These are phyloP conservation scores for Seriola rivoliana DNA, from an alignment of 2,113 vertebrate genomes.

Conservation along the genomic window DNA sequence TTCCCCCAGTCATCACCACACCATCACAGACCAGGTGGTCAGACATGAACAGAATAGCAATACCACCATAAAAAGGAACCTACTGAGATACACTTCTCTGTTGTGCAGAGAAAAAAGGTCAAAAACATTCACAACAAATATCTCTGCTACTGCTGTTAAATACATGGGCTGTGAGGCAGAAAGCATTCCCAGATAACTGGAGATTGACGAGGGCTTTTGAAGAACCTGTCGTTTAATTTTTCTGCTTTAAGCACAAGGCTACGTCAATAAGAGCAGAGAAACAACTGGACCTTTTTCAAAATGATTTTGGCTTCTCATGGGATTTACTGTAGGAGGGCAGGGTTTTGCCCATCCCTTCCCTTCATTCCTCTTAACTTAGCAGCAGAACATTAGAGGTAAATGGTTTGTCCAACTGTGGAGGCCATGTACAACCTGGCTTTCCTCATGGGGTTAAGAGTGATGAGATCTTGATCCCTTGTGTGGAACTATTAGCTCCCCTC, in stretches of 20 bases:
- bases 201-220: conserved; percentile 33
- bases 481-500: conserved; percentile 66
- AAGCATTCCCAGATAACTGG: neutral
- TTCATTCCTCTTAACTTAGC: conserved; percentile 44
- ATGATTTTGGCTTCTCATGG: conserved; percentile 7
- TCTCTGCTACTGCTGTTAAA: neutral
- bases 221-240: conserved; percentile 37
- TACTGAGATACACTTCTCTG: neutral
- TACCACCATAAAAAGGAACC: neutral
- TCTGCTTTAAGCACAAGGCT: conserved; percentile 39
- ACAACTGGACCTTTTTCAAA: conserved; percentile 25
- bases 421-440: conserved; percentile 52
- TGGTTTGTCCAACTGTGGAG: conserved; percentile 46
- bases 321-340: conserved; percentile 17
- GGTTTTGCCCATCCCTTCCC: neutral
- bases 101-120: neutral
- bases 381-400: conserved; percentile 54
- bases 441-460: conserved; percentile 60
- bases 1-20: conserved; percentile 32
- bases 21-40: conserved; percentile 21
- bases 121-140: neutral
- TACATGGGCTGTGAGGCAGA: neutral
- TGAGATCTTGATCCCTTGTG: conserved; percentile 69
- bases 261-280: neutral
- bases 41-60: conserved; percentile 35